phyloP scores from a whole-genome alignment of 1,140 invertebrate genomes.

The Dendroctonus valens region DNA sequence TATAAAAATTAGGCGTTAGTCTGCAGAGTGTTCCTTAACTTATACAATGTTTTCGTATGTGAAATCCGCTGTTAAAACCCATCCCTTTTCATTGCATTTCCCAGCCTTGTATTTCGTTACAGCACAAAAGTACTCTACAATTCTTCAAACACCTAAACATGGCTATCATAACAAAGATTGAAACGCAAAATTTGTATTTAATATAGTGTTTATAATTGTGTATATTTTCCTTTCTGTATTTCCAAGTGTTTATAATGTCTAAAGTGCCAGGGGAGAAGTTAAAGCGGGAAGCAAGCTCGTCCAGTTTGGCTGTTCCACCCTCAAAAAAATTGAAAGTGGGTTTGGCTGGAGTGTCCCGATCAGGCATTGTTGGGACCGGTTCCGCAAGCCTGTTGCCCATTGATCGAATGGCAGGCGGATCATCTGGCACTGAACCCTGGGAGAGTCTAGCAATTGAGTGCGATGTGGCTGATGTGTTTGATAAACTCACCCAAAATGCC shows the following conservation, averaged over 20 bases:
- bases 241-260: constrained; percentile 6
- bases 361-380: constrained; percentile 45
- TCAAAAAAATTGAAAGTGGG: constrained; percentile 56
- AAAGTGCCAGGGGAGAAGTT: constrained; percentile 35
- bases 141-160: no score
- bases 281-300: constrained; percentile 44
- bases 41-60: no score
- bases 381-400: constrained; percentile 44
- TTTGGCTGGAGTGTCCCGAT: constrained; percentile 40
- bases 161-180: no score
- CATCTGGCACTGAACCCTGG: constrained; percentile 55
- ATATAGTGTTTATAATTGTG: no score
- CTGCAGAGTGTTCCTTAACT: no score
- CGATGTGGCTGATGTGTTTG: constrained; percentile 61
- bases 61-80: no score
- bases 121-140: no score
- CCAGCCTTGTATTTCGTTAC: no score
- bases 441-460: constrained; percentile 59
- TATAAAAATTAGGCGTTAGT: no score
- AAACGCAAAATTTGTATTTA: not conserved
- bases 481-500: constrained; percentile 57
- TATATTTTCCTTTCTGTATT: no score
- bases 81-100: no score
- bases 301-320: constrained; percentile 49
- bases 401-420: constrained; percentile 28